Conservation (phyloP, 53 echinoderm and acorn worm species). For the Antedon mediterranea region DNA sequence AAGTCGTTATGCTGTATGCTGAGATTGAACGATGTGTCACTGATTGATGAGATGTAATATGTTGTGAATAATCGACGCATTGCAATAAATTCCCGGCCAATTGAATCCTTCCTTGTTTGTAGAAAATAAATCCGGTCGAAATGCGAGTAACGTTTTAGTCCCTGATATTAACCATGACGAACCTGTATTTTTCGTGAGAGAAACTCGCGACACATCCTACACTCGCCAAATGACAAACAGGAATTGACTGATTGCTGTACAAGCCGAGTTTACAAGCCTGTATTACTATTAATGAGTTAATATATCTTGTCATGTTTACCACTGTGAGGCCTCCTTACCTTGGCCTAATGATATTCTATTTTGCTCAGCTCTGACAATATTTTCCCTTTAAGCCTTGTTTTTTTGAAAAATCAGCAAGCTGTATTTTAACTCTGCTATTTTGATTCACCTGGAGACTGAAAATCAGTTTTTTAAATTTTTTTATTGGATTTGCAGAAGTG, state of each 20-base stretch:
- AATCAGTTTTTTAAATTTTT: background rate
- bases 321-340: background rate
- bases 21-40: too few relatives aligned
- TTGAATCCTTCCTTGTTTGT: background rate
- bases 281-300: conserved; percentile 1
- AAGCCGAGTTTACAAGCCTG: background rate
- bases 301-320: background rate
- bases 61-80: background rate
- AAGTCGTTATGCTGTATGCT: too few relatives aligned
- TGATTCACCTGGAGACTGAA: background rate
- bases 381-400: background rate
- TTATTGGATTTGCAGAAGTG: background rate
- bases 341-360: background rate
- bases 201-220: background rate
- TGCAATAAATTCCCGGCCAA: background rate
- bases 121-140: background rate
- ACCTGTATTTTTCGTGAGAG: background rate
- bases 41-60: background rate
- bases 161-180: background rate
- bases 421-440: background rate
- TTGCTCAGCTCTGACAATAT: background rate
- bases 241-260: background rate
- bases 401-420: background rate
- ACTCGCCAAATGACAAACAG: background rate
- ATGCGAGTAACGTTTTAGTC: background rate